A percentile compares a stretch with the other conserved stretches of the same genome.
Evolutionary conservation across 1,140 invertebrate genomes (phyloP).

Genomic region (Leguminivora glycinivorella): DNA sequence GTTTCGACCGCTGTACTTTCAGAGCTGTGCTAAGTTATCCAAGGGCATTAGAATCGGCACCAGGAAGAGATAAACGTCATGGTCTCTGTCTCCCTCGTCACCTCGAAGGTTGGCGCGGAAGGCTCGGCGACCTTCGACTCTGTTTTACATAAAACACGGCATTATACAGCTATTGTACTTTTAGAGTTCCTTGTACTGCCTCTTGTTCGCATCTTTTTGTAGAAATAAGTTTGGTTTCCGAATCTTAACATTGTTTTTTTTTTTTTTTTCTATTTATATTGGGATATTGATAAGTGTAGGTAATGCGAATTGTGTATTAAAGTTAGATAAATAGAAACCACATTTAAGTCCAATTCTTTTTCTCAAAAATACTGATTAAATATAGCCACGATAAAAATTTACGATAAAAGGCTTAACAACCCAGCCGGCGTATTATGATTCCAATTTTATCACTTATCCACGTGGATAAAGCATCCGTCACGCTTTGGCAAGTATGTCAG

Average conservation of each 20-base stretch:
- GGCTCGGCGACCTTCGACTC: conserved; percentile 48
- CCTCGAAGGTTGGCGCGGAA: conserved; percentile 47
- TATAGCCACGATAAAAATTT: too few species aligned
- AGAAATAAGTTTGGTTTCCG: background rate
- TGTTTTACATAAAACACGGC: conserved; percentile 11
- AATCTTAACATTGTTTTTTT: background rate
- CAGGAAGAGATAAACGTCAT: conserved; percentile 64
- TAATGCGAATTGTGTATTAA: too few species aligned
- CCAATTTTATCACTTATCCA: too few species aligned
- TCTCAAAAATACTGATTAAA: too few species aligned
- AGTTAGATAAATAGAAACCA: too few species aligned
- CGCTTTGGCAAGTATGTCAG: too few species aligned
- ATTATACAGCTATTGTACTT: conserved; percentile 14
- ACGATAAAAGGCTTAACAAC: too few species aligned
- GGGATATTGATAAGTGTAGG: too few species aligned
- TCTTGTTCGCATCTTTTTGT: background rate
- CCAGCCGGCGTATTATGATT: too few species aligned
- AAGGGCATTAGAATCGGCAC: conserved; percentile 62
- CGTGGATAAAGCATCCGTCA: too few species aligned
- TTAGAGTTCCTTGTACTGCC: conserved; percentile 1
- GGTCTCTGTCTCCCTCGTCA: conserved; percentile 61
- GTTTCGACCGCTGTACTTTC: background rate
- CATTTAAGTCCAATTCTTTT: too few species aligned
- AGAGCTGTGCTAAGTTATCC: conserved; percentile 39
- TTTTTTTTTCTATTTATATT: too few species aligned